These are phyloP conservation scores for Punctoribates punctum DNA, from an alignment of 2,888 invertebrate genomes.

Conservation along the genomic window DNA sequence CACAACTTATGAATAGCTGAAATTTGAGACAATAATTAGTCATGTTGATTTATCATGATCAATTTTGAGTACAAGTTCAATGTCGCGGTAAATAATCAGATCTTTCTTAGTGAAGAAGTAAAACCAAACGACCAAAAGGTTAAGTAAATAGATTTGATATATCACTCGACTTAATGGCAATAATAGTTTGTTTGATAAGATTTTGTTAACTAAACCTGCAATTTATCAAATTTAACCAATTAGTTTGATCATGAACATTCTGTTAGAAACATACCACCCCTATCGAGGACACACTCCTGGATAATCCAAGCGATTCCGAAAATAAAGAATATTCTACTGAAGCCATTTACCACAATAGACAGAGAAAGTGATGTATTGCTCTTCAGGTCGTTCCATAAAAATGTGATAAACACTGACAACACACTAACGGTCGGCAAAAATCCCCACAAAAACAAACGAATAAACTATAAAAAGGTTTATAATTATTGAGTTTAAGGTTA, in stretches of 20 bases:
- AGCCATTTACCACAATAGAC: slow-evolving; percentile 29
- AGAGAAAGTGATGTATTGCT: not conserved
- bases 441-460: slow-evolving; percentile 28
- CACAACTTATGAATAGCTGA: slow-evolving; percentile 5
- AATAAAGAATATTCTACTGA: slow-evolving; percentile 37
- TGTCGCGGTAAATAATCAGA: slow-evolving; percentile 29
- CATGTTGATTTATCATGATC: not conserved
- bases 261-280: slow-evolving; percentile 24
- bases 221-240: not conserved
- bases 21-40: not conserved
- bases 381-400: slow-evolving; percentile 24
- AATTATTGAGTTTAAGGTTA: not conserved
- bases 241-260: not conserved
- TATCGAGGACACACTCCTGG: slow-evolving; percentile 31
- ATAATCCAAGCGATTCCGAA: slow-evolving; percentile 33
- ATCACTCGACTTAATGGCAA: slow-evolving; percentile 41
- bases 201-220: not conserved
- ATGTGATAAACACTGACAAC: slow-evolving; percentile 33
- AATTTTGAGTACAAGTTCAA: too few relatives aligned
- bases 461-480: not conserved
- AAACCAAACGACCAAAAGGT: slow-evolving; percentile 42
- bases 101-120: slow-evolving; percentile 39
- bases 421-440: slow-evolving; percentile 31
- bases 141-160: slow-evolving; percentile 43
- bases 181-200: slow-evolving; percentile 30